Evolutionary conservation across 2,113 vertebrate genomes (phyloP), one percentile per base, ranked within the genome.

Genomic region (Planiliza haematocheilus): DNA sequence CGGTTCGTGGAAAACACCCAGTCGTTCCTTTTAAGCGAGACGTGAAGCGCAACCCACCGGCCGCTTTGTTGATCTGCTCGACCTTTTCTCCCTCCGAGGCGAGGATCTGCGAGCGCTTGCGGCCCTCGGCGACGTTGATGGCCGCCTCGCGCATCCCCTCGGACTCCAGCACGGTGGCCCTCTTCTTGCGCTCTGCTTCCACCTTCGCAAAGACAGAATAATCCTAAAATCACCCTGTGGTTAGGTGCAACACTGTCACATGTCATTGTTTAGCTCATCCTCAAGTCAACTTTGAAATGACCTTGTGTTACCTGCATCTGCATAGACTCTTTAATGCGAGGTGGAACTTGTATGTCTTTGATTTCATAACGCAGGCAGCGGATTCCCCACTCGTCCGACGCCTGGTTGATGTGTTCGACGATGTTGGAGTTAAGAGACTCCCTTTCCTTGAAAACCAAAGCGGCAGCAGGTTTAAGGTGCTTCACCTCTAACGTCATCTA

Each of bases 361-460:
- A 97, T 98, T 85, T 97, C 95, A 0, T 97, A 97, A 38, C 94
- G 92, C n/a, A 96, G 93, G 79, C 96, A 98, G n/a, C 90, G 91
- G 85, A 97, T 98, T 41, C 95, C 96, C 95, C 95, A 95, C 34
- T 84, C 94, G 57, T 97, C 95, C 0, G 97, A 92, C 2, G 96
- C 96, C 86, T 97, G 95, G 91, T 96, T 97, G 82, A 98, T 96
- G 46, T 93, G 92, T 57, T 95, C 93, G 39, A 97, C 94, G 0
- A 96, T 96, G 88, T 89, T 95, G 76, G 94, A 81, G 0, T 97
- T 96, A 56, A 97, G 92, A 10, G 91, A 94, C 53, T 97, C 95
- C 6, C 94, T 94, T 76, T 96, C 95, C 95, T 96, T 81, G 4
- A 36, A 58, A 9, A 49, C n/a, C 43, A 17, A 9, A 61, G 14